A percentile compares a stretch with the other conserved stretches of the same genome.
These are phyloP conservation scores for Pelochelys cantorii DNA, from an alignment of 2,797 vertebrate genomes.

Conservation along the genomic window DNA sequence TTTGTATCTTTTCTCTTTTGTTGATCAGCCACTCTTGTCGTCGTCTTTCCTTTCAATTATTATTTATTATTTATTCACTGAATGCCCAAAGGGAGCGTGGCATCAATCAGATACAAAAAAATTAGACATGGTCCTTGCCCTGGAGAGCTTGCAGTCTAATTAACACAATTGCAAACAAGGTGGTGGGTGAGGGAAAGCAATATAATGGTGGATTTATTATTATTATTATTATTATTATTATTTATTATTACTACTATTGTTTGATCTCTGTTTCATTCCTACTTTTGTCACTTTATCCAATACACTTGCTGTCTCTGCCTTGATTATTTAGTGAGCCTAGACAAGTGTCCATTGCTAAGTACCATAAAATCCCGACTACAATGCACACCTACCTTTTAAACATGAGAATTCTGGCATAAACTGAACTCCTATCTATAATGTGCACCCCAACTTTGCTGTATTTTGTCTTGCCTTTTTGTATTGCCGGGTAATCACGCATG, in stretches of 20 bases:
- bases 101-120: neutral
- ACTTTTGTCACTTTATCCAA: neutral
- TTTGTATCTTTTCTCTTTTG: neutral
- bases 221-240: neutral
- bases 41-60: neutral
- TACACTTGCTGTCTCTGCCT: neutral
- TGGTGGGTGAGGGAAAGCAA: neutral
- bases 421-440: too few relatives aligned
- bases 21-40: neutral
- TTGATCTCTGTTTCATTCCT: rapidly evolving
- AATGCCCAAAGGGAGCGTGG: neutral
- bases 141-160: neutral
- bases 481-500: too few relatives aligned
- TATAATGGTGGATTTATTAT: neutral
- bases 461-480: too few relatives aligned
- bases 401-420: too few relatives aligned
- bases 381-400: too few relatives aligned
- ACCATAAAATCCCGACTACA: too few relatives aligned
- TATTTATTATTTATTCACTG: neutral
- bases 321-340: neutral
- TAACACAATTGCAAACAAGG: neutral
- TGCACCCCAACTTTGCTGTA: too few relatives aligned
- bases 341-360: neutral
- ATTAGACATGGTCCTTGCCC: neutral
- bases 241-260: neutral